phyloP scores from a whole-genome alignment of 2,888 invertebrate genomes.

The Drosophila limbata region DNA sequence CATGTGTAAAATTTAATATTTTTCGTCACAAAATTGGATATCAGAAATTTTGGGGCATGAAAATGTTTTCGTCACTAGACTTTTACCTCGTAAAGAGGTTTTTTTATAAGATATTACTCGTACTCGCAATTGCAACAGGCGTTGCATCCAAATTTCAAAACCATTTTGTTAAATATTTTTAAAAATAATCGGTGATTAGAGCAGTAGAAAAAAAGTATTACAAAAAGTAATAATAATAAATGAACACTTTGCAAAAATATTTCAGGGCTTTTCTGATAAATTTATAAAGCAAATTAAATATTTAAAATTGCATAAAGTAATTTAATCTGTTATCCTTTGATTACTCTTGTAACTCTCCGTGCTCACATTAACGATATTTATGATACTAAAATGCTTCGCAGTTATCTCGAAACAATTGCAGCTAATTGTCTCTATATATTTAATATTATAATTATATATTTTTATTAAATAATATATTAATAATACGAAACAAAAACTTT shows the following conservation, averaged over 20 bases:
- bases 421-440: neutral
- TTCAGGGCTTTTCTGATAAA: no score
- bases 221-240: neutral
- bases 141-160: slow-evolving; percentile 10
- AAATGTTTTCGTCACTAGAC: no score
- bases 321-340: neutral
- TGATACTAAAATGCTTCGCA: neutral
- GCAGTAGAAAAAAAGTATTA: slow-evolving; percentile 1
- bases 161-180: slow-evolving; percentile 31
- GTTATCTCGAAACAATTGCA: neutral
- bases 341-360: no score
- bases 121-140: slow-evolving; percentile 12
- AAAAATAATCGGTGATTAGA: slow-evolving; percentile 2
- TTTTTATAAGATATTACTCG: no score
- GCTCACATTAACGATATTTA: neutral
- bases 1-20: no score
- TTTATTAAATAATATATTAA: no score
- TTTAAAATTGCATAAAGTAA: neutral
- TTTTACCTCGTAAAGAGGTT: no score
- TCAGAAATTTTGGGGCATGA: no score
- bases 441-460: no score
- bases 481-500: no score
- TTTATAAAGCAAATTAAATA: neutral
- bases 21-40: no score
- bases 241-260: neutral